These are phyloP conservation scores for Pangasianodon hypophthalmus DNA, from an alignment of 2,113 vertebrate genomes.

Conservation along the genomic window DNA sequence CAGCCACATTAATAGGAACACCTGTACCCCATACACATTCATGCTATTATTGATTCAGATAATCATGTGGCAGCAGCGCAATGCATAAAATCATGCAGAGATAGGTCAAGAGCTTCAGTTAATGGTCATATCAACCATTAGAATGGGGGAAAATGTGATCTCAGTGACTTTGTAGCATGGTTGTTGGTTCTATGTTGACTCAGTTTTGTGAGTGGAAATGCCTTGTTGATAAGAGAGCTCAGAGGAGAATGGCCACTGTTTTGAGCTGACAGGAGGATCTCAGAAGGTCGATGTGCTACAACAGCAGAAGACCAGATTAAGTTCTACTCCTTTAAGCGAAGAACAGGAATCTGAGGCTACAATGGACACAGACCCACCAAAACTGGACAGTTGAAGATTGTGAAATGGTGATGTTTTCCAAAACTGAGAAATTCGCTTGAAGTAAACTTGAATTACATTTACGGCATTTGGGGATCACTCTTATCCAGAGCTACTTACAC, in stretches of 20 bases:
- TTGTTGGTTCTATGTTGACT: neutral
- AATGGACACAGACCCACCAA: neutral
- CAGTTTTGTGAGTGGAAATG: neutral
- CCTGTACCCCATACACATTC: neutral
- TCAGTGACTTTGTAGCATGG: neutral
- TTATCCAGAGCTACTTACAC: neutral
- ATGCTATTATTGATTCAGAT: neutral
- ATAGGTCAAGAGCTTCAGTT: neutral
- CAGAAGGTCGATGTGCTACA: neutral
- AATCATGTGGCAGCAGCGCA: neutral
- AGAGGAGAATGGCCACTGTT: neutral
- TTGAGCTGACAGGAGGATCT: neutral
- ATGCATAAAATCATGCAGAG: neutral
- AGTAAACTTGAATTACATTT: too few relatives aligned
- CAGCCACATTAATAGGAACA: neutral
- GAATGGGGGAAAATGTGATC: neutral
- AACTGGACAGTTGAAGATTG: neutral
- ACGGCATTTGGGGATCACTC: neutral
- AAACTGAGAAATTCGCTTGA: neutral
- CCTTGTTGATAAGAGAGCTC: neutral
- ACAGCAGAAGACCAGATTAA: neutral
- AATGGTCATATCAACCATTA: neutral
- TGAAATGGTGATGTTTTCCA: neutral
- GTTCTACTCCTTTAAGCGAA: neutral
- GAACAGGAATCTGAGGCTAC: neutral